Base-by-base conservation (phyloP, 2,797 vertebrate genomes). In the Argyrosomus regius region DNA sequence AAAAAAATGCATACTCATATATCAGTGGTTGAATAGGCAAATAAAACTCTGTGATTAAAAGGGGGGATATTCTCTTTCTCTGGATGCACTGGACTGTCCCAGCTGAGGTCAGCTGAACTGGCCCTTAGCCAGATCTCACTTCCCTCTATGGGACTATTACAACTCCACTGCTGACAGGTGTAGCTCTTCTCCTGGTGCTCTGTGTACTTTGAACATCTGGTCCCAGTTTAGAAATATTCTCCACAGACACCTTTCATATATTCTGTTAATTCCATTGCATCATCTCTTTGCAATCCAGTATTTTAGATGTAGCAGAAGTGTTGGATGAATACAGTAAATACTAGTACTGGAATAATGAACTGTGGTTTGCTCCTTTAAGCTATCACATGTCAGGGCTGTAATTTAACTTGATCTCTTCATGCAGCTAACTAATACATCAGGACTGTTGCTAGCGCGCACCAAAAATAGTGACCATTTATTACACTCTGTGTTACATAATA, bases 201-300 rank as follows among this genome's bases (percentile, higher is more conserved):
- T 43, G 24, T 43, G 31, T 26, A 28, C 61, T 69, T 49, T 48
- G 16, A 61, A 61, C 35, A 75, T 70, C 64, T 80, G 24, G 43
- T 49, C 35, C 49, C n/a, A 28, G 20, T 84, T 70, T 22, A 62
- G 45, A 70, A 52, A 61, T 24, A 18, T 53, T 75, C 58, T 18
- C 58, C 16, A 58, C 14, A 57, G 17, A 75, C 48, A n/a, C 24
- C 45, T 43, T 53, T 3, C 35, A 46, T 46, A 52, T 20, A 71
- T 71, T 22, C 41, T 48, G 4, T 57, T 52, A 43, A 26, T 75
- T n/a, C 46, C 46, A n/a, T 50, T 26, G 7, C 56, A 52, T 70
- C 31, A 64, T 39, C 31, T 58, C 52, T 75, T 43, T 74, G 50
- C 13, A 43, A 13, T 43, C 5, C 17, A 28, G 12, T 17, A 18